Base-by-base conservation (phyloP, 1,140 invertebrate genomes). In the Eueides isabella region DNA sequence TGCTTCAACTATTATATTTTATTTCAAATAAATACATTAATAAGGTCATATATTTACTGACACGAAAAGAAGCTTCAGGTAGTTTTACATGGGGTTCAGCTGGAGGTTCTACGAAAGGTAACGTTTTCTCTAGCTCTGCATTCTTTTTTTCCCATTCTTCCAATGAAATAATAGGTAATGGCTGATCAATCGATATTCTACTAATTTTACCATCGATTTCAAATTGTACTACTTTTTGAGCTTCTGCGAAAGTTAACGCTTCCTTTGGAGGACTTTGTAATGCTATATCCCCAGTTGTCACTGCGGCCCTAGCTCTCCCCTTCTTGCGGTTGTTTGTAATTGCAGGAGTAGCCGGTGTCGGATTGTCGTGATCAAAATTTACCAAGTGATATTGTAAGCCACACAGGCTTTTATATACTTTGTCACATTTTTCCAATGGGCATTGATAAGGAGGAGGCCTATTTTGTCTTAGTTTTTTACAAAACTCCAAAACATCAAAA, bases 301-400 rank as follows among this genome's bases (percentile, higher is more conserved):
- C 92, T 0, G 92, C 87, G 35, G 93, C 88, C 48, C 92, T 79
- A 28, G 81, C 71, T 74, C 93, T 89, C 3, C 93, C 93, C 80
- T 95, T 95, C 85, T 95, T 95, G 68, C 78, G 93, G 76, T 86
- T 84, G 69, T 82, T 93, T 35, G 93, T 90, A 41, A 91, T 88
- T 14, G 93, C 81, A 19, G 94, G 94, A 71, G 94, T 94, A 38
- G 89, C 90, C 35, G 95, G 95, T 48, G 92, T 93, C 5, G 95
- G 95, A 85, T 95, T 95, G 76, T 97, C 96, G 87, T 98, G 97
- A 88, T 98, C 96, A 92, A 95, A 97, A 85, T 97, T 97, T 71
- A 96, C 96, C 75, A 98, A 92, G 90, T 98, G 97, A 90, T 97
- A 97, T 85, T 97, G 97, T 77, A 98, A 95, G 1, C 97, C 97